These are phyloP conservation scores for Alethe diademata DNA, from an alignment of 2,113 vertebrate species.

Conservation along the genomic window DNA sequence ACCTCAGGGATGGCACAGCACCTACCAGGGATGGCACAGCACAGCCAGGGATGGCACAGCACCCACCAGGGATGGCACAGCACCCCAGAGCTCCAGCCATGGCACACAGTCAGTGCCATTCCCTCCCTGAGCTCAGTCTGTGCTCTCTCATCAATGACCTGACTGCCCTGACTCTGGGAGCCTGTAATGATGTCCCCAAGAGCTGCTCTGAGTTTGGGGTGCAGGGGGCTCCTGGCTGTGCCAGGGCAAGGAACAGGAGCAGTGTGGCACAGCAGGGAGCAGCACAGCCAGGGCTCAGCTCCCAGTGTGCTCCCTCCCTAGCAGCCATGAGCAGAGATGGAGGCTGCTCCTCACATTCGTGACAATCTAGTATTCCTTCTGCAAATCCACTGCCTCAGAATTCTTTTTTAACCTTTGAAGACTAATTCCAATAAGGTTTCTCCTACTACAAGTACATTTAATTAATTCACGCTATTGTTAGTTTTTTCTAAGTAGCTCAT, in stretches of 20 bases:
- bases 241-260: not conserved
- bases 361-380: not conserved
- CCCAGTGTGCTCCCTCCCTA: not conserved
- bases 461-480: not conserved
- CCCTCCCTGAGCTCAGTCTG: too few species aligned
- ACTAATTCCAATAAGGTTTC: not conserved
- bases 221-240: too few species aligned
- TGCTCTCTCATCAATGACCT: too few species aligned
- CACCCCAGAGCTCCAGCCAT: rapidly evolving
- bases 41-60: too few species aligned
- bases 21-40: too few species aligned
- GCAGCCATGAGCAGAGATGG: not conserved
- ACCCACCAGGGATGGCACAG: too few species aligned
- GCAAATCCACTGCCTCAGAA: not conserved
- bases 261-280: rapidly evolving
- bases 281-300: not conserved
- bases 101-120: too few species aligned
- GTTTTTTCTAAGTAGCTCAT: not conserved
- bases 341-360: not conserved
- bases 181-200: rapidly evolving
- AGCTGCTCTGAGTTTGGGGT: rapidly evolving
- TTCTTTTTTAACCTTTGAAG: not conserved
- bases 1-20: too few species aligned
- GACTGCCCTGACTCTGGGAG: too few species aligned
- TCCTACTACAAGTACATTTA: not conserved